Evolutionary conservation across 2,797 vertebrate genomes (phyloP), one percentile per base, ranked within the genome.

Genomic region (Pangasius mekongensis): DNA sequence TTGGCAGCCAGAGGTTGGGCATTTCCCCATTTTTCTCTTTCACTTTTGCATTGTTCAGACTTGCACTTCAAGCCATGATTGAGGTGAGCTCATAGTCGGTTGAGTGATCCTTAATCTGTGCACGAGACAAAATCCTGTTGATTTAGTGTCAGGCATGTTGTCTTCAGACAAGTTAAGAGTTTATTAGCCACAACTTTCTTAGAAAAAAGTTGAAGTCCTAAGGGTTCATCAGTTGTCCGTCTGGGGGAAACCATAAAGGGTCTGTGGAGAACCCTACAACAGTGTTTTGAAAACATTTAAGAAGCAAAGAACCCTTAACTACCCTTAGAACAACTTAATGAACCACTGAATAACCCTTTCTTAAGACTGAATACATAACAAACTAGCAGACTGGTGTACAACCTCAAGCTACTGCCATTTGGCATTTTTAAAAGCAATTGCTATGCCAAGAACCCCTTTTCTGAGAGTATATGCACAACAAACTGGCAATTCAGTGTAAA

Each of bases 1-100:
- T 93, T 93, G 89, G 88, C 91, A 92, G 93, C 91, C 93, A 94
- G 93, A 93, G 93, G 91, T 87, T 92, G 93, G 91, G 88, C 92
- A 84, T 90, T 89, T 89, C 92, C 93, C 87, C 86, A 71, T 86
- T 92, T 94, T 39, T 73, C 52, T 52, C 33, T 24, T 52, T 94
- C 93, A 93, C 88, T 94, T 91, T 92, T 85, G 83, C 22, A n/a
- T 86, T 89, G 91, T 89, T 89, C 91, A 9, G 90, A 90, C 86
- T 91, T 86, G 85, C 88, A 87, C 78, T 69, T 87, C 39, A 47
- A 9, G 52, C 52, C 14, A 0, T 18, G 77, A 64, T 5, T 83
- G 36, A 82, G 27, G 36, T 86, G 49, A 88, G 86, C 54, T 73
- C 74, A 73, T 11, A 56, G 9, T 13, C 22, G 80, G 39, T 67